phyloP scores from a whole-genome alignment of 2,113 vertebrate species.

The Sapayoa aenigma region DNA sequence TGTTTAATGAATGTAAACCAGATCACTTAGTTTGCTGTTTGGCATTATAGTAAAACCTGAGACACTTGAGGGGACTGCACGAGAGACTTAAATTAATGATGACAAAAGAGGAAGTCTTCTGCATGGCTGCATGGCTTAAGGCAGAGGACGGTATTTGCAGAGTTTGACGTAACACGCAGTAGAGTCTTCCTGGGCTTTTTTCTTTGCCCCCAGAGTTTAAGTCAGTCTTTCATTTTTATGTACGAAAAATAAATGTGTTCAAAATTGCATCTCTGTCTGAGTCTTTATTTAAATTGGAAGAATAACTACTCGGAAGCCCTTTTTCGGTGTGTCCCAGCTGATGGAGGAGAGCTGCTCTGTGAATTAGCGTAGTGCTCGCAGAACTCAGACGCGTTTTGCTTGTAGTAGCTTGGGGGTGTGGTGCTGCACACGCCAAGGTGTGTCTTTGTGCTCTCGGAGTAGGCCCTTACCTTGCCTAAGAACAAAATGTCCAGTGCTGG shows the following conservation, averaged over 20 bases:
- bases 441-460: neutral
- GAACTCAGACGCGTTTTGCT: neutral
- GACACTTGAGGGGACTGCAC: neutral
- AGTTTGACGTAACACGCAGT: neutral
- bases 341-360: neutral
- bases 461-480: neutral
- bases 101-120: neutral
- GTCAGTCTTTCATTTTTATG: conserved; percentile 50
- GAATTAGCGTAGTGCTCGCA: neutral
- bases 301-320: neutral
- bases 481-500: neutral
- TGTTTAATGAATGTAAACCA: neutral
- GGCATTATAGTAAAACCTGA: neutral
- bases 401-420: neutral
- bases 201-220: conserved; percentile 24
- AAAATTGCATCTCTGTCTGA: conserved; percentile 60
- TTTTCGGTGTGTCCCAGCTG: neutral
- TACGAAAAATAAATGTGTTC: conserved; percentile 75
- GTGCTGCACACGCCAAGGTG: neutral
- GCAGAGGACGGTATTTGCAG: neutral
- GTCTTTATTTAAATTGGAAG: conserved; percentile 65
- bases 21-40: neutral
- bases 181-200: conserved; percentile 46
- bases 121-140: neutral
- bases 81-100: neutral